Evolutionary conservation across 2,113 vertebrate species (phyloP), one percentile per base, ranked within the genome.

Genomic region (Formicarius rufipectus): DNA sequence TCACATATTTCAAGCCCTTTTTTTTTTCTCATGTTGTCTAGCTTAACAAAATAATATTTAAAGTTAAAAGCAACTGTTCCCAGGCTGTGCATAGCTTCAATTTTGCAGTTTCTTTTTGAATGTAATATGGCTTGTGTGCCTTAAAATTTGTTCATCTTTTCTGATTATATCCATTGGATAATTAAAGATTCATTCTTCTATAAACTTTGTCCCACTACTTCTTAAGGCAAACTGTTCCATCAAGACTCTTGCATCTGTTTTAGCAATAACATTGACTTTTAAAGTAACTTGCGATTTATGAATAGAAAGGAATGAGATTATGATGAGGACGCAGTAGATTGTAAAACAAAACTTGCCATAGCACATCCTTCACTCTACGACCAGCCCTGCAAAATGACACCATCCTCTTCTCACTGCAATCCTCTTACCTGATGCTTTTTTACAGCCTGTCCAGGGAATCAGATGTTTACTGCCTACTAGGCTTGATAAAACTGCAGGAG

Each of bases 381-480:
- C 66, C 62, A 69, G 31, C 79, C 72, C 59, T 67, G 39, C 53
- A 95, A 73, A 67, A 56, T 33, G 23, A 83, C 37, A 76, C 55
- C 45, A 17, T 33, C 55, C 52, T 77, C 53, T 3, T 6, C 33
- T 93, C 52, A 23, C 79, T 82, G 60, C 66, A 39, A 3, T 72
- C 60, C 18, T 90, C 55, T 88, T 84, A 80, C 79, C 67, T 94
- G 83, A 79, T 90, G 63, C 62, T 92, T 56, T 80, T 90, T 82
- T 71, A 82, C 42, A 87, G 76, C 35, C 37, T 92, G 28, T 39
- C 73, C 84, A 30, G 63, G 73, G 63, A 92, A 80, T 82, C 42
- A 52, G 66, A 68, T 81, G 77, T 91, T 90, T 85, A 58, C 67
- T 95, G 89, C 56, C 85, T 93, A 83, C 90, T 87, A 95, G 58